Base-by-base conservation (phyloP, 1,140 invertebrate species). In the Wasmannia auropunctata region DNA sequence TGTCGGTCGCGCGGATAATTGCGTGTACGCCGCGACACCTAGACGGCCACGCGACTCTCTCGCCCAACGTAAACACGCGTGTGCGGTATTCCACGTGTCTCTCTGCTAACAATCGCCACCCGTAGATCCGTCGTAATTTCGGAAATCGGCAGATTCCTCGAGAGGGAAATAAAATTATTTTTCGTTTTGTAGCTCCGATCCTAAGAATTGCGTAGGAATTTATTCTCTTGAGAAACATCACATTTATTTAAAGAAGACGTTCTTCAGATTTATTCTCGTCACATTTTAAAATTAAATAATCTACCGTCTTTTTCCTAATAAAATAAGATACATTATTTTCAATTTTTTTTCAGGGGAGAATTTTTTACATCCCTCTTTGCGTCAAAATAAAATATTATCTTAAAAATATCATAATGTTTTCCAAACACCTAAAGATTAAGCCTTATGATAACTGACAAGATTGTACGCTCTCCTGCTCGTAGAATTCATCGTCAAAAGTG, bases 1-100 rank as follows among this genome's bases (percentile, higher is more conserved):
- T 65, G 65, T 85, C 87, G 16, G 7, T 10, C 7, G 46, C 40
- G 40, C 56, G 22, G 25, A 63, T 88, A 77, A 88, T 88, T 85
- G 54, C 19, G 19, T 63, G 51, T 51, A 62, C 31, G 16, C 19
- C 7, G 22, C 54, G 62, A 65, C 54, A 72, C 43, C 31, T 62
- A 72, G 46, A 28, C 56, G 83, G 60, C 63, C 86, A 70, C 74
- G 84, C 63, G 40, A 56, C 58, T 49, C 58, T 49, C 31, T 86
- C 3, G 51, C 51, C n/a, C 51, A 69, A 56, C 14, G 28, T 65
- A 51, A 54, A 34, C 40, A 7, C 58, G 16, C 34, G 43, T 40
- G 25, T 46, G 6, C 34, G 10, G 10, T 43, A 58, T 46, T 46
- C 54, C 56, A n/a, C 54, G 56, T 43, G 19, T 62, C 4, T 37